These are phyloP conservation scores for Aldrovandia affinis DNA, from an alignment of 2,797 vertebrate species.

Conservation along the genomic window DNA sequence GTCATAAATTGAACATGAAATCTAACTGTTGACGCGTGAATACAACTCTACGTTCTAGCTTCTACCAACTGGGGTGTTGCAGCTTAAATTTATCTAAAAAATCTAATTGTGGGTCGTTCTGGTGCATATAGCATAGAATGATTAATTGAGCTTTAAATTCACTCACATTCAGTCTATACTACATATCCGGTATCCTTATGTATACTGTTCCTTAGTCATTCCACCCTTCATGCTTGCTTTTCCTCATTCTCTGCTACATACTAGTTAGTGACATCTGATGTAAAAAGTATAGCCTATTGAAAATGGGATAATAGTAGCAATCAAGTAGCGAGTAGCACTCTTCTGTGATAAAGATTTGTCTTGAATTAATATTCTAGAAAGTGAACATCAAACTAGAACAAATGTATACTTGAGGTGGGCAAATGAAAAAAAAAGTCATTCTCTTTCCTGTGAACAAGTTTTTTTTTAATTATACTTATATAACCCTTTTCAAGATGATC, in stretches of 20 bases:
- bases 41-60: too few relatives aligned
- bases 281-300: too few relatives aligned
- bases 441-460: background rate
- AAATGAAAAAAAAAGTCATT: background rate
- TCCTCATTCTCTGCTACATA: too few relatives aligned
- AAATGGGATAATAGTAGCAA: too few relatives aligned
- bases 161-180: background rate
- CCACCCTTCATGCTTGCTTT: too few relatives aligned
- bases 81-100: background rate
- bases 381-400: background rate
- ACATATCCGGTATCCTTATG: background rate
- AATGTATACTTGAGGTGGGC: background rate
- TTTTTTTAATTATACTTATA: background rate
- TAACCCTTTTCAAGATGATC: background rate
- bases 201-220: background rate
- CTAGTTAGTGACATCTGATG: too few relatives aligned
- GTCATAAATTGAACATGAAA: too few relatives aligned
- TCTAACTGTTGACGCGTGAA: too few relatives aligned
- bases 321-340: too few relatives aligned
- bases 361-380: background rate
- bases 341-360: background rate
- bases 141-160: background rate
- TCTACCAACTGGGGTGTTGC: background rate
- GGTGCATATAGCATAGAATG: background rate
- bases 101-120: background rate